A percentile compares a stretch with the other conserved stretches of the same genome.
Conservation (phyloP, 2,888 invertebrate genomes). For the Cerastis leucographa region DNA sequence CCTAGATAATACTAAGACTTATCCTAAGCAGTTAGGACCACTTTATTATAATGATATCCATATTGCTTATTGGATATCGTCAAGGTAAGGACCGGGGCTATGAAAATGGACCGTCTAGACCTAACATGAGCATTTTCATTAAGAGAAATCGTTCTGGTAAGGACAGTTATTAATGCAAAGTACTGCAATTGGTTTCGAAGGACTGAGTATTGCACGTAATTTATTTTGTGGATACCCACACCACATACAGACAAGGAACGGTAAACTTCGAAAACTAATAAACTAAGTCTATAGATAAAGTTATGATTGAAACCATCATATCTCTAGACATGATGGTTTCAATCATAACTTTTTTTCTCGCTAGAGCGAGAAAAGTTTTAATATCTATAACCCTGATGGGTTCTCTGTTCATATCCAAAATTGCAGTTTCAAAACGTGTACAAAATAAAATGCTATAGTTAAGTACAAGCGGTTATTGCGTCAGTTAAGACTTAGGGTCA, state of each 20-base stretch:
- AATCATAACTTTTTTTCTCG: too few species aligned
- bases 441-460: slow-evolving; percentile 1
- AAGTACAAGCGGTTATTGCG: slow-evolving; percentile 20
- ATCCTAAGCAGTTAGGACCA: slow-evolving; percentile 1
- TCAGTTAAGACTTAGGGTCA: too few species aligned
- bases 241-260: not conserved
- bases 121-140: slow-evolving; percentile 30
- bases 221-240: not conserved
- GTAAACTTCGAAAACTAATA: not conserved
- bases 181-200: not conserved
- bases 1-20: not conserved
- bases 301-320: not conserved
- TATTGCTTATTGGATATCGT: slow-evolving; percentile 16
- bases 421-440: slow-evolving; percentile 17
- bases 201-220: slow-evolving; percentile 11
- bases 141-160: slow-evolving; percentile 16
- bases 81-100: not conserved
- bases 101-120: slow-evolving; percentile 7
- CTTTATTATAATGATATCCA: slow-evolving; percentile 35
- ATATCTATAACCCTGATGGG: slow-evolving; percentile 45
- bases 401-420: slow-evolving; percentile 37
- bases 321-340: too few species aligned
- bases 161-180: slow-evolving; percentile 1
- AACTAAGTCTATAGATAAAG: not conserved
- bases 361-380: not conserved